phyloP scores from a whole-genome alignment of 2,113 vertebrate genomes.

The Megaptera novaeangliae region DNA sequence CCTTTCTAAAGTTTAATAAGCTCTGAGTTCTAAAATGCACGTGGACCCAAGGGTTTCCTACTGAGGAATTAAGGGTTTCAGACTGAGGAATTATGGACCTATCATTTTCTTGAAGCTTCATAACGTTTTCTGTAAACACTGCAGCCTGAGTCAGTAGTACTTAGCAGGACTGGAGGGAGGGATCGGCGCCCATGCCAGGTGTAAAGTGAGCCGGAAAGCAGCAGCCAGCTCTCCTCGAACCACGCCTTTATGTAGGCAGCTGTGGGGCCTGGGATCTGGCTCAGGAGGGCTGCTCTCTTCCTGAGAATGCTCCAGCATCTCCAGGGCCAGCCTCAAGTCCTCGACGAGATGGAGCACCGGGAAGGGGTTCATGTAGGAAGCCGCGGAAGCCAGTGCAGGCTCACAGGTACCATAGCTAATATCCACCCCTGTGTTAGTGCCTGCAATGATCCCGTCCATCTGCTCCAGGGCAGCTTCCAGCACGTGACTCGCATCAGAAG shows the following conservation, averaged over 20 bases:
- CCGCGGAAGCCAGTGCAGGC: conserved; percentile 75
- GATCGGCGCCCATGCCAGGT: background rate
- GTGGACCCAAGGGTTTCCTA: background rate
- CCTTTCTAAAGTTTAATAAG: background rate
- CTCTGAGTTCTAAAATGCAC: background rate
- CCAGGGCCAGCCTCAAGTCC: conserved; percentile 85
- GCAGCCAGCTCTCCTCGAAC: conserved; percentile 78
- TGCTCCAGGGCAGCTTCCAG: conserved; percentile 92
- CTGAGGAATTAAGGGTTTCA: background rate
- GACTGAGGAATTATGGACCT: background rate
- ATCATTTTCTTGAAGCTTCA: background rate
- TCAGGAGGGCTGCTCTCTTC: conserved; percentile 83
- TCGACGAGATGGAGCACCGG: conserved; percentile 87
- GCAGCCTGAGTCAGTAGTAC: background rate
- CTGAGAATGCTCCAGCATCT: conserved; percentile 82
- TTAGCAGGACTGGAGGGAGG: background rate
- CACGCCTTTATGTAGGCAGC: conserved; percentile 83
- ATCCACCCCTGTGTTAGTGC: conserved; percentile 86
- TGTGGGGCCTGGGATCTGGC: conserved; percentile 84
- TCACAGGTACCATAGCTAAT: conserved; percentile 78
- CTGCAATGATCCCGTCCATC: conserved; percentile 94
- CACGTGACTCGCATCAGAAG: conserved; percentile 88
- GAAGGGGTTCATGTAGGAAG: conserved; percentile 78
- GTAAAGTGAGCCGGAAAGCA: background rate
- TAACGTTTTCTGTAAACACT: background rate